Conservation (phyloP, 2,797 vertebrate species). For the Pteropus rufus region DNA sequence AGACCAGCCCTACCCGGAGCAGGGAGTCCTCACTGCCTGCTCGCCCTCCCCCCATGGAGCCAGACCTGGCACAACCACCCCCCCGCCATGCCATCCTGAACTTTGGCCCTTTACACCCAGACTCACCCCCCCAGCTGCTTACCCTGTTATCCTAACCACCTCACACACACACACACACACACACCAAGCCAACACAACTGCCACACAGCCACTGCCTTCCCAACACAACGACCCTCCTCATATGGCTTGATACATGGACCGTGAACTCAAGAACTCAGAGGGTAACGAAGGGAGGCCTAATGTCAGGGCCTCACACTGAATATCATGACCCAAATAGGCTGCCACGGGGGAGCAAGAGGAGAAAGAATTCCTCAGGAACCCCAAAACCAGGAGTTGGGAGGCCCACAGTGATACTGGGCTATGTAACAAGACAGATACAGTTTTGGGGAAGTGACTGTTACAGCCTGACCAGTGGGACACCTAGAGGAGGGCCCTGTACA, state of each 20-base stretch:
- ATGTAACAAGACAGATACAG: not conserved
- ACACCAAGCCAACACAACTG: fast-evolving
- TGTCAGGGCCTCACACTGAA: not conserved
- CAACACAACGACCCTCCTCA: no score
- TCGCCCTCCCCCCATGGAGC: not conserved
- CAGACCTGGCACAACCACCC: not conserved
- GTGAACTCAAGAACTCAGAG: not conserved
- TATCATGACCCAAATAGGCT: not conserved
- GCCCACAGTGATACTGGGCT: not conserved
- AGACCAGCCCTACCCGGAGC: conserved; percentile 88
- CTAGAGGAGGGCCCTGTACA: not conserved
- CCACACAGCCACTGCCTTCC: not conserved
- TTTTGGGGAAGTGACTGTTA: not conserved
- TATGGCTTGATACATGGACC: fast-evolving
- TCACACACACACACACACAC: not conserved
- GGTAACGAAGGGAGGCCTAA: not conserved
- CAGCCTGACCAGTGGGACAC: not conserved
- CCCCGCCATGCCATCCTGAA: not conserved
- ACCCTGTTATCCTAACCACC: not conserved
- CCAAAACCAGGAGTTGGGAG: not conserved
- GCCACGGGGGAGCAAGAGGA: not conserved
- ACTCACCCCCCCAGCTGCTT: not conserved
- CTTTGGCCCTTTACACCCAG: not conserved
- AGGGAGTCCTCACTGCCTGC: not conserved
- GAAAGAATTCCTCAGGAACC: not conserved